Evolutionary conservation across 2,888 invertebrate genomes (phyloP).

Genomic region (Stictocephala bisonia): DNA sequence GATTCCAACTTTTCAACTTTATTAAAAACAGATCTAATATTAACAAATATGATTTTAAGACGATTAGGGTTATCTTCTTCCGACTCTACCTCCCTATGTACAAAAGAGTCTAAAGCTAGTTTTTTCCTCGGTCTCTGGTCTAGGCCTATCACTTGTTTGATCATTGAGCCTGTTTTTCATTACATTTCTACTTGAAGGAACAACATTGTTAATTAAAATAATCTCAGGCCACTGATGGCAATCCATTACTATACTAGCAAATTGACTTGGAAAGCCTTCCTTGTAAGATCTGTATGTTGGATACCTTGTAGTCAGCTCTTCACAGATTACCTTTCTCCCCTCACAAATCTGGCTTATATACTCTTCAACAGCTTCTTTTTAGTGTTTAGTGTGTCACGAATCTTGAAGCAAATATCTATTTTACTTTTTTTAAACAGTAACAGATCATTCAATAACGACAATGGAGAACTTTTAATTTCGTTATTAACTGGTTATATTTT

Average conservation of each 20-base stretch:
- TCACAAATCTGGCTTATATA: conserved; percentile 2
- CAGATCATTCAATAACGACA: no score
- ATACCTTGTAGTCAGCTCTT: background rate
- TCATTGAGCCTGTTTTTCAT: no score
- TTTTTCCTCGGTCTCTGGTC: no score
- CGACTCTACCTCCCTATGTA: background rate
- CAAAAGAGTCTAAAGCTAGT: background rate
- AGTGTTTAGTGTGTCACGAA: background rate
- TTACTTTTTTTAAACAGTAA: no score
- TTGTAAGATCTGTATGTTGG: conserved; percentile 5
- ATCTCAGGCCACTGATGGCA: background rate
- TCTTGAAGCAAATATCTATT: conserved; percentile 9
- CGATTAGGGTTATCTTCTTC: background rate
- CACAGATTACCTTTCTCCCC: background rate
- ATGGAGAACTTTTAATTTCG: no score
- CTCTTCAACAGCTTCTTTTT: background rate
- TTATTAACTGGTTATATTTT: no score
- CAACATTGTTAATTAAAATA: background rate
- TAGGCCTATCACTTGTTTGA: no score
- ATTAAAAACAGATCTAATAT: conserved; percentile 6
- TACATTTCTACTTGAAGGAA: background rate
- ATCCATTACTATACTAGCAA: conserved; percentile 1
- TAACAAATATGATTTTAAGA: background rate
- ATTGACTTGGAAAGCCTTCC: background rate
- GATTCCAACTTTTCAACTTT: conserved; percentile 1